Base-by-base conservation (phyloP, 2,888 invertebrate species). In the Smittia aterrima region DNA sequence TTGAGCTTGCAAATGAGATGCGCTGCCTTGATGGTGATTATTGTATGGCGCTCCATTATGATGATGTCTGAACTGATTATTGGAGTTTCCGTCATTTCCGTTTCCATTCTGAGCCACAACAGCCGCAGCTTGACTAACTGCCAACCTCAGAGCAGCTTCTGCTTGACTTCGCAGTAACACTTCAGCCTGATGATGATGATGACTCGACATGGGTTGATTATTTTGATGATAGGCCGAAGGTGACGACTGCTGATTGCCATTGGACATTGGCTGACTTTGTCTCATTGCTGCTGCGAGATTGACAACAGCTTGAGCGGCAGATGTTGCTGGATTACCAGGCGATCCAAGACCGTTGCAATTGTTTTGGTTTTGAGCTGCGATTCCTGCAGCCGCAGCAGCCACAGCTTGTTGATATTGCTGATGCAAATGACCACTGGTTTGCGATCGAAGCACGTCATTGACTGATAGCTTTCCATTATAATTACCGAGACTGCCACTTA, bases 131-230 rank as follows among this genome's bases (percentile, higher is more conserved):
- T 91, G 91, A 7, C 88, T 88, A 77, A 93, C 93, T 40, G 93
- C 94, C 75, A 94, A 82, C 78, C 94, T 86, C 41, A 95, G 85
- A 4, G 91, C 91, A 0, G 93, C 93, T 81, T 94, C 94, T 0
- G 93, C 93, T 79, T 95, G 94, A 78, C 92, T 92, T 79, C 94
- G 86, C 22, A 95, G 84, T 71, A 94, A 84, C 0, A 91, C 92
- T 81, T 93, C 93, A 0, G 92, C 91, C 79, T 92, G 92, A 27
- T 66, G 66, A n/a, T 27, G 25, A 6, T 25, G 66, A 40, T 40
- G 32, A 6, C n/a, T 0, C 24, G 32, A 22, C 18, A 18, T 40
- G 22, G 24, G 11, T 13, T 72, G 72, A 27, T 25, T 25, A 54
- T 54, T 71, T 71, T 72, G 72, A 62, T 62, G 62, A 2, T 22